phyloP scores from a whole-genome alignment of 1,140 invertebrate species.

The Drosophila ercepeae region DNA sequence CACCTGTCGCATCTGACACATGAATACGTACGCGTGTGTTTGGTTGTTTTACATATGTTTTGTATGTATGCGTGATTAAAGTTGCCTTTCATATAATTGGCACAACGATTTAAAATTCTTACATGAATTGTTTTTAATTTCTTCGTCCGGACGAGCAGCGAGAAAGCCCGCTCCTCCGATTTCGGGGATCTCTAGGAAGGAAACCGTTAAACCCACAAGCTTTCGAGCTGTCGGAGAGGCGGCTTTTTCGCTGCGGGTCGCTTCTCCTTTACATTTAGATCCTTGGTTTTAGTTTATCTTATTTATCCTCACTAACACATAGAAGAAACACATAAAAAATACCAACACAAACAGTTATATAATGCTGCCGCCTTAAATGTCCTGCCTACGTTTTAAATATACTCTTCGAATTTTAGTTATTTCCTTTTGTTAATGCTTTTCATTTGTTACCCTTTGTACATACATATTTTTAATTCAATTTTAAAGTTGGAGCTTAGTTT shows the following conservation, averaged over 20 bases:
- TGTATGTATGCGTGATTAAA: constrained; percentile 17
- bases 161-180: not conserved
- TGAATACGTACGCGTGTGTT: constrained; percentile 3
- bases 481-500: constrained; percentile 40
- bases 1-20: constrained; percentile 9
- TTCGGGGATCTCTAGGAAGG: not conserved
- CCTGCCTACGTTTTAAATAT: not conserved
- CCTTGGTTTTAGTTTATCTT: constrained; percentile 6
- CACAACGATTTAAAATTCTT: constrained; percentile 34
- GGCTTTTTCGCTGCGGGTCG: not conserved
- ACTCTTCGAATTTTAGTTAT: constrained; percentile 2
- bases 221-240: not conserved
- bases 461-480: constrained; percentile 57
- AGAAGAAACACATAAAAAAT: constrained; percentile 58
- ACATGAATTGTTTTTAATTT: constrained; percentile 10
- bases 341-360: constrained; percentile 45
- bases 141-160: not conserved
- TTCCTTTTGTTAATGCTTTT: constrained; percentile 36
- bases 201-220: not conserved
- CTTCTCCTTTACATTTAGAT: constrained; percentile 27
- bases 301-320: constrained; percentile 50
- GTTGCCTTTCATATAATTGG: constrained; percentile 12
- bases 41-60: constrained; percentile 1
- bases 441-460: constrained; percentile 54
- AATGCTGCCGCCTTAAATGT: not conserved